Evolutionary conservation across 2,797 vertebrate species (phyloP), one percentile per base, ranked within the genome.

Genomic region (Enteromius viviparus): DNA sequence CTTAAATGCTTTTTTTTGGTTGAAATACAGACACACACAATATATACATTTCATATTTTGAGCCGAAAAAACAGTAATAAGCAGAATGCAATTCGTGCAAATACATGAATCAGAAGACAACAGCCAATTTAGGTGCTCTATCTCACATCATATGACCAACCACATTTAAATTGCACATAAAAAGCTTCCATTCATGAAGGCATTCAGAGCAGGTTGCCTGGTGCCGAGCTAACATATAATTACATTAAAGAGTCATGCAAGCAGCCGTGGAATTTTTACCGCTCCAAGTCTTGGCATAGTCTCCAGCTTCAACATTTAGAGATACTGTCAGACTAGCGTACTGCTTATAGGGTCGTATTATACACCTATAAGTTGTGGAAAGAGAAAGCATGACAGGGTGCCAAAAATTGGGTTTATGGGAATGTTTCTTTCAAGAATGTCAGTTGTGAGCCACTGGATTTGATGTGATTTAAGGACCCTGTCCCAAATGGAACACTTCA

Each of bases 221-320:
- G 87, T 84, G 83, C 82, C 87, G 78, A 80, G 86, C 88, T 85
- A 83, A 88, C 89, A 83, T 89, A 70, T 82, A 88, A 86, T 21
- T 70, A 89, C 85, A 69, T 80, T 86, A 82, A 80, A 80, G 72
- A 72, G 81, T 60, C 69, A 32, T 84, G 55, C 45, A 76, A 74
- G 69, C 78, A 82, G 82, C 82, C 45, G 17, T 75, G 88, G 81
- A 77, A 81, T 84, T 83, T 82, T 90, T 82, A 82, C 55, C 47
- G 79, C 66, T 62, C 70, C 37, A 82, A 55, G 79, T 55, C 82
- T 85, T 87, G 64, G 49, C 66, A 83, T 71, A 80, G 40, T 60
- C 71, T 77, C 49, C 17, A 51, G 49, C 71, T 49, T 80, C 69
- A 77, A 49, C 69, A 65, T 78, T 86, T 71, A 79, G 53, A 75